These are phyloP conservation scores for Anoura caudifer DNA, from an alignment of 2,113 vertebrate species.

Conservation along the genomic window DNA sequence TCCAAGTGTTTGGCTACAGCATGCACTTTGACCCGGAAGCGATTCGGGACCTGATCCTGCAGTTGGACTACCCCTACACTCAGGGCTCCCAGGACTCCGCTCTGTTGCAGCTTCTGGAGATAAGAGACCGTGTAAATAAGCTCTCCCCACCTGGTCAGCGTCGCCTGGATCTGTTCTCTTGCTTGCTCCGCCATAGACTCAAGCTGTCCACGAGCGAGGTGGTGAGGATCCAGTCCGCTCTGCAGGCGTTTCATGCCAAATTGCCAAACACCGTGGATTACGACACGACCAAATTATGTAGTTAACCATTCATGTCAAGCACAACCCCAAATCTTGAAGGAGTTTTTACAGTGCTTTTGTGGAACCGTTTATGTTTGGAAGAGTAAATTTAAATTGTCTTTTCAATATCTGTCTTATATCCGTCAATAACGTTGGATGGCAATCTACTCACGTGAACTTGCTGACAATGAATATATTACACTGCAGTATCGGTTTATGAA, in stretches of 20 bases:
- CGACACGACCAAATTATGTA: constrained; percentile 97
- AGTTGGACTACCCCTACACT: constrained; percentile 98
- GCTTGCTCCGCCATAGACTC: constrained; percentile 95
- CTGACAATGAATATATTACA: constrained; percentile 87
- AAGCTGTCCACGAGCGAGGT: constrained; percentile 96
- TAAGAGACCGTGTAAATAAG: constrained; percentile 95
- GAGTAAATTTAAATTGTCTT: constrained; percentile 88
- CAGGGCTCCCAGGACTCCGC: constrained; percentile 97
- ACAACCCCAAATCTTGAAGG: constrained; percentile 82
- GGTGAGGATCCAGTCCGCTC: constrained; percentile 92
- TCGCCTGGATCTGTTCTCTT: constrained; percentile 94
- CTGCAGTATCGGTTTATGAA: constrained; percentile 85
- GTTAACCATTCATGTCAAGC: constrained; percentile 91
- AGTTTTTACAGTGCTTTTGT: constrained; percentile 89
- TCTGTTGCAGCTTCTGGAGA: constrained; percentile 94
- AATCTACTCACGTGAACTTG: constrained; percentile 84
- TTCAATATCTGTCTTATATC: constrained; percentile 88
- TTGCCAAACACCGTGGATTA: constrained; percentile 96
- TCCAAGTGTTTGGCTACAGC: constrained; percentile 98
- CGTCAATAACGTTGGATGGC: constrained; percentile 84
- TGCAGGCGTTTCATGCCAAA: constrained; percentile 93
- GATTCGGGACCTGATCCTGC: constrained; percentile 95
- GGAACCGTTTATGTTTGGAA: constrained; percentile 87
- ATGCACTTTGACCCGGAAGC: constrained; percentile 99
- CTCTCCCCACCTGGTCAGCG: constrained; percentile 94